Percentiles rank a stretch among this genome's conserved stretches.
These are phyloP conservation scores for Eleutherodactylus coqui DNA, from an alignment of 2,797 vertebrate genomes.

Conservation along the genomic window DNA sequence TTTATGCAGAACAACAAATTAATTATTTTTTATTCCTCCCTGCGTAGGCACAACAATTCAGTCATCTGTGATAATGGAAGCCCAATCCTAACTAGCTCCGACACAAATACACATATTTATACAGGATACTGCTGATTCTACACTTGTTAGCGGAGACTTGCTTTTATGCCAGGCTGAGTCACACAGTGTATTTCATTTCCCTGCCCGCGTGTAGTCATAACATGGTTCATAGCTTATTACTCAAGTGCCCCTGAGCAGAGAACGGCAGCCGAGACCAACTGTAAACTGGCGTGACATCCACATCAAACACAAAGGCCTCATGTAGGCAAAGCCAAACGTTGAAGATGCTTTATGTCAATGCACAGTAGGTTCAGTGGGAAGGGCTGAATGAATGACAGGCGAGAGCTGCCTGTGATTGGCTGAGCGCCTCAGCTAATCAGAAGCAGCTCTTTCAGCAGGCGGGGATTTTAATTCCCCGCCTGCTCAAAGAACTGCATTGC, in stretches of 20 bases:
- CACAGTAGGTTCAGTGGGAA: too few species aligned
- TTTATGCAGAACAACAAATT: slow-evolving; percentile 17
- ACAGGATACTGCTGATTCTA: slow-evolving; percentile 65
- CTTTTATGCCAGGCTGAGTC: slow-evolving; percentile 62
- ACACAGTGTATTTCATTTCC: slow-evolving; percentile 63
- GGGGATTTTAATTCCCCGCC: too few species aligned
- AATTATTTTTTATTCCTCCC: slow-evolving; percentile 21
- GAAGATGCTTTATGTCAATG: not conserved
- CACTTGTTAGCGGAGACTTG: slow-evolving; percentile 64
- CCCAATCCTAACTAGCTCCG: slow-evolving; percentile 53
- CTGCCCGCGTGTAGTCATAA: slow-evolving; percentile 68
- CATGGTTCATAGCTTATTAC: slow-evolving; percentile 65
- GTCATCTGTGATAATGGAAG: slow-evolving; percentile 64
- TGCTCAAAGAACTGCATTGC: too few species aligned
- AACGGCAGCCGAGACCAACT: slow-evolving; percentile 64
- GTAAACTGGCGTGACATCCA: slow-evolving; percentile 58
- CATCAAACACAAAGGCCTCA: slow-evolving; percentile 56
- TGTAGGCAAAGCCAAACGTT: not conserved
- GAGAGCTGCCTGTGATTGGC: too few species aligned
- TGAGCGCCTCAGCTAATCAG: too few species aligned
- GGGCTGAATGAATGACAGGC: too few species aligned
- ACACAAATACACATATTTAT: slow-evolving; percentile 71
- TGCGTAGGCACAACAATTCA: slow-evolving; percentile 38
- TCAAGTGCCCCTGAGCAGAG: slow-evolving; percentile 63
- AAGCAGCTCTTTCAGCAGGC: too few species aligned